phyloP scores from a whole-genome alignment of 2,888 invertebrate species.

The Cerastis rubricosa region DNA sequence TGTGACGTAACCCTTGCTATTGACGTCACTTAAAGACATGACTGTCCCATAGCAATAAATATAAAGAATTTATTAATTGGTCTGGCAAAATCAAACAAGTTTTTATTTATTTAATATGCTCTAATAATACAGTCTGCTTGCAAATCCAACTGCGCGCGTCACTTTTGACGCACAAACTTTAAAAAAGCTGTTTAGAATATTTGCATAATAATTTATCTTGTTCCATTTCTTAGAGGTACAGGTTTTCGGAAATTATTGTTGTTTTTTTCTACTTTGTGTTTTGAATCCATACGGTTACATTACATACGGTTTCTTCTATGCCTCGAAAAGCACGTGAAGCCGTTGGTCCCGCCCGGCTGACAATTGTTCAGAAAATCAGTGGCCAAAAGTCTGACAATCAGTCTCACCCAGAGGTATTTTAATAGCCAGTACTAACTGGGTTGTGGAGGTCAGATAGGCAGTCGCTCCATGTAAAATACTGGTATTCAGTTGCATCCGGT shows the following conservation, averaged over 20 bases:
- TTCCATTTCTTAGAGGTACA: slow-evolving; percentile 5
- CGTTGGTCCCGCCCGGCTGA: no score
- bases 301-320: no score
- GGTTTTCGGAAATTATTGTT: slow-evolving; percentile 5
- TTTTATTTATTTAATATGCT: slow-evolving; percentile 16
- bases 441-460: no score
- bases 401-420: neutral
- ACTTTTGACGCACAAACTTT: neutral
- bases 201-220: neutral
- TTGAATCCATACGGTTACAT: neutral
- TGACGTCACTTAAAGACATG: no score
- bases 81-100: slow-evolving; percentile 17
- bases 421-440: no score
- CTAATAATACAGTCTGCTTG: neutral
- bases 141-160: neutral
- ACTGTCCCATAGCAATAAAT: neutral
- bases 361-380: no score
- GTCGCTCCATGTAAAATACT: neutral
- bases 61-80: neutral
- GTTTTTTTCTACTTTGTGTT: neutral
- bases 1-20: no score
- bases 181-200: slow-evolving; percentile 6
- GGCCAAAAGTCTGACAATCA: no score
- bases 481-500: neutral
- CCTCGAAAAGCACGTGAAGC: no score